Base-by-base conservation (phyloP, 2,888 invertebrate species). In the Disparrhopalites patrizii region DNA sequence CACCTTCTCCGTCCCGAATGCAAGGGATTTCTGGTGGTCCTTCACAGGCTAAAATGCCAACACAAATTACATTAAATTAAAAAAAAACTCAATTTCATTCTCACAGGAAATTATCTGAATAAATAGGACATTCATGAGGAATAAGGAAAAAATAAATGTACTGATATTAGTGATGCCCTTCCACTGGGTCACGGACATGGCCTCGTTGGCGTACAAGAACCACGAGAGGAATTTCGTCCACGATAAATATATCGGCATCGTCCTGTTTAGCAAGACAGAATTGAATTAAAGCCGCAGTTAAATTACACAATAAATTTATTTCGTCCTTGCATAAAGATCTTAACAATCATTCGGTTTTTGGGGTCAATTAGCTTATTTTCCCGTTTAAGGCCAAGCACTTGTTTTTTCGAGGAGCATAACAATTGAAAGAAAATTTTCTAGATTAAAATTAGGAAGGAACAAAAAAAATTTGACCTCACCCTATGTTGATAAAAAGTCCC, bases 121-220 rank as follows among this genome's bases (percentile, higher is more conserved):
- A 36, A 36, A 50, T 50, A 7, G n/a, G n/a, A n/a, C n/a, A n/a
- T n/a, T n/a, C n/a, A n/a, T n/a, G n/a, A n/a, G n/a, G n/a, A n/a
- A n/a, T n/a, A n/a, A n/a, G n/a, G n/a, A n/a, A n/a, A n/a, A 36
- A 28, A 10, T 18, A 25, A 13, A 47, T 68, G 62, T 68, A 72
- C 73, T 84, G 73, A 94, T 93, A 76, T 84, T 82, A 3, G 87
- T 86, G 8, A 94, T 84, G 55, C 88, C 86, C 0, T 85, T 78
- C 93, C 94, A 95, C 78, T 94, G 94, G 81, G 93, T 93, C 63
- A 94, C 85, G 60, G 91, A 82, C 27, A 94, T 80, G 0, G 92
- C 91, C 79, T 94, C 93, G 79, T 93, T 93, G 20, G 91, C 91
- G 79, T 93, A 94, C 66, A 90, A 87, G 81, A 94, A 93, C 94